These are phyloP conservation scores for Paralichthys olivaceus DNA, from an alignment of 2,113 vertebrate species.

Conservation along the genomic window DNA sequence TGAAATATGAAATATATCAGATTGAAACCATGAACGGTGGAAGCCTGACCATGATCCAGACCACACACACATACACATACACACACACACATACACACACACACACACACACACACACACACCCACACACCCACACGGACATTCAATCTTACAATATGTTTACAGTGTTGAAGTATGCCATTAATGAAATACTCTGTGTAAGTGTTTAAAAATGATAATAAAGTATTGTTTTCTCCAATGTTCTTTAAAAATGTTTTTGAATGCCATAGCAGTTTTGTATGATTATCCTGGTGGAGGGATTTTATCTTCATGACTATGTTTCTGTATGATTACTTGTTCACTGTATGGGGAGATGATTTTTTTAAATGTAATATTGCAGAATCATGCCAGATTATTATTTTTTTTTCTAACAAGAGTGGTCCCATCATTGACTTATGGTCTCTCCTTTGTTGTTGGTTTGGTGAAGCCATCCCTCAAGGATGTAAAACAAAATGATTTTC, in stretches of 20 bases:
- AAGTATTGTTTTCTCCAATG: slow-evolving; percentile 89
- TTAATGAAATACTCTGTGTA: slow-evolving; percentile 96
- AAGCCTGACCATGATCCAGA: slow-evolving; percentile 53
- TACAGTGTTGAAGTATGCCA: slow-evolving; percentile 99
- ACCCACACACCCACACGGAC: slow-evolving; percentile 78
- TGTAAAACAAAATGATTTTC: slow-evolving; percentile 85
- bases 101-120: slow-evolving; percentile 75
- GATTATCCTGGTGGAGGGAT: slow-evolving; percentile 94
- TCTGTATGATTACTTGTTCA: slow-evolving; percentile 92
- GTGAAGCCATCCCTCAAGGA: slow-evolving; percentile 93
- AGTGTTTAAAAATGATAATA: slow-evolving; percentile 93
- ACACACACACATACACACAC: background rate
- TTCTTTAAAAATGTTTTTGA: slow-evolving; percentile 88
- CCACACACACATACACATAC: slow-evolving; percentile 39
- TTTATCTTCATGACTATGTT: slow-evolving; percentile 90
- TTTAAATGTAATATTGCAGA: slow-evolving; percentile 92
- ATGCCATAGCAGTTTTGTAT: slow-evolving; percentile 89
- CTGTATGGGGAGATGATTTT: slow-evolving; percentile 93
- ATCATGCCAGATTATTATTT: slow-evolving; percentile 90
- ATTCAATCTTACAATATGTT: slow-evolving; percentile 99
- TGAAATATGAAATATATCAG: slow-evolving; percentile 26
- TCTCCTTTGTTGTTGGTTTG: slow-evolving; percentile 93
- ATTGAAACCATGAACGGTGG: slow-evolving; percentile 22
- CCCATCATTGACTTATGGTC: slow-evolving; percentile 91
- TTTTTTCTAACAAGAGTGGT: slow-evolving; percentile 85